Evolutionary conservation across 2,888 invertebrate genomes (phyloP).

Genomic region (Acanthosepion pharaonis): DNA sequence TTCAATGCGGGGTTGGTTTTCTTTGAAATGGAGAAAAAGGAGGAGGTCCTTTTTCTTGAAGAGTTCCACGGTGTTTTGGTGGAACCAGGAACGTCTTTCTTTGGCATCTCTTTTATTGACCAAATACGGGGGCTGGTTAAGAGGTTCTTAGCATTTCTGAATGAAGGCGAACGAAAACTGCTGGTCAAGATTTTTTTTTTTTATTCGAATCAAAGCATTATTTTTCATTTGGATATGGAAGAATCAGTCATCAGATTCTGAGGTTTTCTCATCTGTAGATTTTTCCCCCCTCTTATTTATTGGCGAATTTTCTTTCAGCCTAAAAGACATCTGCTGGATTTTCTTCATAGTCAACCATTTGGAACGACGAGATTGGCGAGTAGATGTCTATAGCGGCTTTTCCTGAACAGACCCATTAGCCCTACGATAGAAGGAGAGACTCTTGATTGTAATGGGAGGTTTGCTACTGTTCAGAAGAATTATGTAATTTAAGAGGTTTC

Average conservation of each 20-base stretch:
- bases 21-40: background rate
- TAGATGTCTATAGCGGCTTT: background rate
- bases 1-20: background rate
- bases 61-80: background rate
- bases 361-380: background rate
- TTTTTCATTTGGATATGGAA: background rate
- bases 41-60: background rate
- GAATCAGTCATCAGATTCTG: background rate
- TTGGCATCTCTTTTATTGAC: background rate
- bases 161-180: background rate
- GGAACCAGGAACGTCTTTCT: background rate
- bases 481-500: too few species aligned
- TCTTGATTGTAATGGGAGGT: background rate
- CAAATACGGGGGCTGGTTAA: background rate
- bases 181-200: background rate
- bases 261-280: background rate
- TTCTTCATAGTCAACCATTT: background rate
- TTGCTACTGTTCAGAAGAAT: too few species aligned
- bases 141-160: background rate
- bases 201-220: background rate
- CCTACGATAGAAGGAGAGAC: too few species aligned
- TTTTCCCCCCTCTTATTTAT: background rate
- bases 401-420: background rate
- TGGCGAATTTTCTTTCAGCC: background rate
- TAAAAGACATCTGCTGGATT: background rate